A percentile compares a stretch with the other conserved stretches of the same genome.
phyloP scores from a whole-genome alignment of 2,113 vertebrate species.

The Albula goreensis region DNA sequence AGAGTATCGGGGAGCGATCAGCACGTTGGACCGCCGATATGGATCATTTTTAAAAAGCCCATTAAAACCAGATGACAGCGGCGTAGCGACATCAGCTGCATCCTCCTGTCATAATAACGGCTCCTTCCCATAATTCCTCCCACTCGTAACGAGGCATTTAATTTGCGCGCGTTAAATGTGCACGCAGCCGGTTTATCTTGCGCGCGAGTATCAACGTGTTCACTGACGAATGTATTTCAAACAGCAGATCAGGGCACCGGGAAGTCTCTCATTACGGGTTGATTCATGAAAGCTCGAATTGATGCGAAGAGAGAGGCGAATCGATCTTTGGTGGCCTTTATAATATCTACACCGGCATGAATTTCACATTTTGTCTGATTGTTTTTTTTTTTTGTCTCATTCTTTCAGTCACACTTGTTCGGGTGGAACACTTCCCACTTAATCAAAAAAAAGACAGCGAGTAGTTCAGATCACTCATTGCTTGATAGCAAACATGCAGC shows the following conservation, averaged over 20 bases:
- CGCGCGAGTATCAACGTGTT: not conserved
- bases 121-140: not conserved
- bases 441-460: not conserved
- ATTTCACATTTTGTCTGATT: not conserved
- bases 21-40: not conserved
- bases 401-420: not conserved
- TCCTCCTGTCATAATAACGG: no score
- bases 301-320: not conserved
- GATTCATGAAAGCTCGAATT: not conserved
- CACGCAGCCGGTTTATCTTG: no score
- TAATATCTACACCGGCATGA: not conserved
- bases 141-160: not conserved
- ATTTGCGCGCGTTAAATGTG: not conserved
- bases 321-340: not conserved
- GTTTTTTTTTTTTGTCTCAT: not conserved
- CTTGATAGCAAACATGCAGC: not conserved
- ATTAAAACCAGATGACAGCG: not conserved
- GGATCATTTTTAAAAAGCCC: not conserved
- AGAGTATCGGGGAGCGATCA: not conserved
- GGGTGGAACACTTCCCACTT: not conserved
- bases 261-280: not conserved
- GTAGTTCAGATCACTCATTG: not conserved
- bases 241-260: not conserved
- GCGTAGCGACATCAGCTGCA: no score
- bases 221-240: not conserved